Base-by-base conservation (phyloP, 2,888 invertebrate species). In the Pasiphila rectangulata region DNA sequence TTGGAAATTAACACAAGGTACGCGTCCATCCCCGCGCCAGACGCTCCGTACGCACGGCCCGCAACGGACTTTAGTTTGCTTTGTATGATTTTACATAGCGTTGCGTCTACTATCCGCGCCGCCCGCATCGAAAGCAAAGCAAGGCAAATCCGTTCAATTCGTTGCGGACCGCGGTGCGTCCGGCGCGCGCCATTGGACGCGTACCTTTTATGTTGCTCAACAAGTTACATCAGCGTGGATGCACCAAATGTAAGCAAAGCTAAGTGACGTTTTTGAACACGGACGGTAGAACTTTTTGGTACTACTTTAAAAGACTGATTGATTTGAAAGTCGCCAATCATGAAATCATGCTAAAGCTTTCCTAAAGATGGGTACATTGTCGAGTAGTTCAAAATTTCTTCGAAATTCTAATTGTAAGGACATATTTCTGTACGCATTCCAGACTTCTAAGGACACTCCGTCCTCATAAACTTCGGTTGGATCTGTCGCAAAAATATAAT, bases 331-430 rank as follows among this genome's bases (percentile, higher is more conserved):
- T 39, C 27, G n/a, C 56, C 54, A 56, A 53, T 63, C 80, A 76
- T 79, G 57, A 71, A 65, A 78, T 85, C 84, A 83, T 83, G 86
- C 86, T 85, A 78, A 70, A 67, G 85, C 84, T 86, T 85, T 66
- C 78, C 83, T 83, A 79, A 78, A 75, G 77, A 61, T 57, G 59
- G n/a, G 57, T 75, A 72, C 71, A 75, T 54, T 77, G 71, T 75
- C 73, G 64, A 78, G 81, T 84, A 85, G 83, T 78, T 82, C 65
- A 64, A 79, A 67, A 72, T 79, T 79, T 82, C 78, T 84, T 80
- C 74, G 78, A 79, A 76, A 79, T 83, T 75, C 71, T 83, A 83
- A 79, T 69, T 77, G 54, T 85, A 83, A 83, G 83, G 67, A 75
- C 70, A 67, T 67, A 76, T 80, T 67, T 79, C 77, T 78, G 72